Conservation (phyloP, 2,113 vertebrate genomes). For the Nanger granti region DNA sequence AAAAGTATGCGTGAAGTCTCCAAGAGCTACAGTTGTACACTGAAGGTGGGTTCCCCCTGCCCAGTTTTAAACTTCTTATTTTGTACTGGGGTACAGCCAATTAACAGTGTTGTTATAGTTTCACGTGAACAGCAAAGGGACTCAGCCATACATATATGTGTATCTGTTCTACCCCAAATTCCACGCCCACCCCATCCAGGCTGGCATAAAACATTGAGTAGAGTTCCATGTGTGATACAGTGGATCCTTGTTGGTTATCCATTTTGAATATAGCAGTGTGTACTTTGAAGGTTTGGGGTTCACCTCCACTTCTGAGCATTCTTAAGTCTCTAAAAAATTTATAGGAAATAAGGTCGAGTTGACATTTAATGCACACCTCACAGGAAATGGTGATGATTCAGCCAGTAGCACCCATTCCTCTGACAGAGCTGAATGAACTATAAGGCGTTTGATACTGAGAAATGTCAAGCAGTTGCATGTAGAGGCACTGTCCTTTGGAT, state of each 20-base stretch:
- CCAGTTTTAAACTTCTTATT: neutral
- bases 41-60: neutral
- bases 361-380: neutral
- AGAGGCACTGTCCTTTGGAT: neutral
- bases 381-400: conserved; percentile 38
- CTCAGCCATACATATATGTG: neutral
- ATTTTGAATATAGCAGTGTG: neutral
- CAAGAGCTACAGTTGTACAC: neutral
- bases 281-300: neutral
- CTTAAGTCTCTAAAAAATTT: neutral
- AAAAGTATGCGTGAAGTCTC: neutral
- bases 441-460: neutral
- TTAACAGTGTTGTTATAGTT: neutral
- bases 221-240: neutral
- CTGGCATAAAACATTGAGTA: neutral
- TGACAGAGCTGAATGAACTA: neutral
- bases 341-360: neutral
- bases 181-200: neutral
- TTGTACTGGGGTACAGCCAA: neutral
- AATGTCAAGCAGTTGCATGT: neutral
- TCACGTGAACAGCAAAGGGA: neutral
- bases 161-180: neutral
- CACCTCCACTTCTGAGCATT: neutral
- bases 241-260: neutral
- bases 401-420: neutral